Evolutionary conservation across 2,113 vertebrate genomes (phyloP).

Genomic region (pig (Sus scrofa)): T2T-Sscrofa CM000817.6:21900001-21900500

Average conservation of each 20-base stretch:
- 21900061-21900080: constrained; percentile 14
- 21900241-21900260: constrained; percentile 57
- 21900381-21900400: not conserved
- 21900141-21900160: constrained; percentile 57
- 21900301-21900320: constrained; percentile 65
- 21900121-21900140: constrained; percentile 68
- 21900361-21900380: not conserved
- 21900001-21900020: constrained; percentile 55
- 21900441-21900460: constrained; percentile 72
- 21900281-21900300: constrained; percentile 52
- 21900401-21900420: constrained; percentile 63
- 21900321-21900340: constrained; percentile 69
- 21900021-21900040: constrained; percentile 46
- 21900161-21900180: constrained; percentile 28
- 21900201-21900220: constrained; percentile 60
- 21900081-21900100: constrained; percentile 19
- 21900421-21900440: constrained; percentile 67
- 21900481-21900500: constrained; percentile 61
- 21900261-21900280: constrained; percentile 53
- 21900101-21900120: constrained; percentile 52
- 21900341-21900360: constrained; percentile 66
- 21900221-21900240: constrained; percentile 35
- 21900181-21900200: constrained; percentile 61
- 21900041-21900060: not conserved
- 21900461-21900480: constrained; percentile 68